Conservation (phyloP, 2,888 invertebrate species). For the Lepeophtheirus nordmannii region DNA sequence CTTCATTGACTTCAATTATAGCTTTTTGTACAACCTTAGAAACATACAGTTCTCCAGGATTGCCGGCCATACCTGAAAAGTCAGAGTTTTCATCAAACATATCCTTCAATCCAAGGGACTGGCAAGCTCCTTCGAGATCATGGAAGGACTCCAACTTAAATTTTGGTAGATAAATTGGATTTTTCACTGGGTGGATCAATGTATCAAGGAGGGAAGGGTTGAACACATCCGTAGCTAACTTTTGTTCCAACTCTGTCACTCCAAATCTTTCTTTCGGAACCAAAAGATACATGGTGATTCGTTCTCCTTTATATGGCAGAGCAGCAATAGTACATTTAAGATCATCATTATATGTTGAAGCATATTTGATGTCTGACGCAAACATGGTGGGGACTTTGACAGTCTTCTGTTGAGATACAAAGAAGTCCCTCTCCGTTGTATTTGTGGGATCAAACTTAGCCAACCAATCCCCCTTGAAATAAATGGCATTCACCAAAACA, state of each 20-base stretch:
- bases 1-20: neutral
- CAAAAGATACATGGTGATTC: neutral
- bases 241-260: neutral
- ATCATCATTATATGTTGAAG: neutral
- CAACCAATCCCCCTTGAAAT: neutral
- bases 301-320: neutral
- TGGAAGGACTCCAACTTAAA: neutral
- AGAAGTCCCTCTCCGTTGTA: neutral
- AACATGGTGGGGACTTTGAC: neutral
- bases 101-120: neutral
- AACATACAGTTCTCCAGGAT: neutral
- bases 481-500: neutral
- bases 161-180: neutral
- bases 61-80: neutral
- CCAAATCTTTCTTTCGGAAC: neutral
- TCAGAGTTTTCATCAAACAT: slow-evolving; percentile 4
- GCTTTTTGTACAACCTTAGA: neutral
- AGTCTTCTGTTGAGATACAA: neutral
- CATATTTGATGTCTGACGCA: neutral
- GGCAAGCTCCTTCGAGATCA: neutral
- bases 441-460: neutral
- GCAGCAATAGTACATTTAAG: neutral
- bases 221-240: neutral
- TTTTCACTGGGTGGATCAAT: neutral
- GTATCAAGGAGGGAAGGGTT: neutral